A percentile compares a stretch with the other conserved stretches of the same genome.
Evolutionary conservation across 2,888 invertebrate genomes (phyloP).

Genomic region (Cheilosia scutellata): DNA sequence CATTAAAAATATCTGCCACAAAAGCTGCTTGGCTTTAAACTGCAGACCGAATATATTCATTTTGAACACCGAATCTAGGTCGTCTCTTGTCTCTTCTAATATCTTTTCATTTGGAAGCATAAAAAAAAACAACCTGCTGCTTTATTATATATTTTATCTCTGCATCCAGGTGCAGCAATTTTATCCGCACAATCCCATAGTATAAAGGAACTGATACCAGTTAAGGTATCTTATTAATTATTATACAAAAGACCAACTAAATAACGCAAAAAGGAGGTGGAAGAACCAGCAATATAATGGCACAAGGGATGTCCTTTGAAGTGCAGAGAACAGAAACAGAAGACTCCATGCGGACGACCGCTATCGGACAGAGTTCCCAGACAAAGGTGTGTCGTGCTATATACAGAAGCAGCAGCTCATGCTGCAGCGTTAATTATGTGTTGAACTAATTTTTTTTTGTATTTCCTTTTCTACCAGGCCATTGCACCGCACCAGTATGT

Average conservation of each 20-base stretch:
- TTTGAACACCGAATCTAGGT: constrained; percentile 47
- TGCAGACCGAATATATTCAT: constrained; percentile 27
- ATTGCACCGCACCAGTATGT: constrained; percentile 36
- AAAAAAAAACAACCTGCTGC: constrained; percentile 9
- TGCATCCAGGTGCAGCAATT: constrained; percentile 62
- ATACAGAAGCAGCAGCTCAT: constrained; percentile 15
- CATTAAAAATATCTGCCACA: constrained; percentile 4
- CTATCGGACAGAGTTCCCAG: constrained; percentile 39
- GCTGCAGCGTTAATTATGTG: constrained; percentile 73
- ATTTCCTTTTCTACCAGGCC: constrained; percentile 20
- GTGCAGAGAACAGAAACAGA: constrained; percentile 17
- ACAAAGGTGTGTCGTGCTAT: constrained; percentile 34
- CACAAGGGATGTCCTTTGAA: constrained; percentile 64
- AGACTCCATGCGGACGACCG: constrained; percentile 31
- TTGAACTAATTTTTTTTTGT: constrained; percentile 43
- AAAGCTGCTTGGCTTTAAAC: constrained; percentile 9
- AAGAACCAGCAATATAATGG: constrained; percentile 51
- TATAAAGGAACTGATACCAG: constrained; percentile 64
- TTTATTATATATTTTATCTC: constrained; percentile 50
- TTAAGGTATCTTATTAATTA: constrained; percentile 72
- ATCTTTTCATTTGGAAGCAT: constrained; percentile 35
- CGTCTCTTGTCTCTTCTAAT: constrained; percentile 24
- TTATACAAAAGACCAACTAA: constrained; percentile 70
- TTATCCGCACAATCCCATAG: constrained; percentile 54
- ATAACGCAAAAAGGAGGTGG: constrained; percentile 33